Evolutionary conservation across 1,140 invertebrate species (phyloP), one percentile per base, ranked within the genome.

Genomic region (Bombus turneri): DNA sequence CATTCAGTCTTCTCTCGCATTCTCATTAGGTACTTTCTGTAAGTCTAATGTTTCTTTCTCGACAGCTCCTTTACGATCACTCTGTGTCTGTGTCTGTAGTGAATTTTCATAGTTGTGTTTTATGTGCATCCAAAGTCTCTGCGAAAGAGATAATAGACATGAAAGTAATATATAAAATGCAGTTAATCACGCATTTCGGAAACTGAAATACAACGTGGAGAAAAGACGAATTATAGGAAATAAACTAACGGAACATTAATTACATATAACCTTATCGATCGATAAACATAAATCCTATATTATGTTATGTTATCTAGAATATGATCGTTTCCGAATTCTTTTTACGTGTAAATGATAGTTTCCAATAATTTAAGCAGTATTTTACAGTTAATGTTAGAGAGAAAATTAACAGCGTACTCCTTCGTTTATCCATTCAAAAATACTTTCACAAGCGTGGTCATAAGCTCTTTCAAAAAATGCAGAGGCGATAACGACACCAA

Each of bases 111-210:
- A 89, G 0, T 43, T 71, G 22, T 89, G 57, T 41, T 89, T 90
- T 79, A 90, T 90, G 13, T 90, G 43, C n/a, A 28, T 76, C 89
- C 89, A 90, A 13, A 90, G 82, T 31, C 88, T 90, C 88, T 90
- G 39, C 18, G 31, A 59, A 69, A 83, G 74, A n/a, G 1, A 66
- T 34, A 9, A 66, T 66, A 34, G 4, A 62, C 28, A 13, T 53
- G 1, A 53, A 53, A 22, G 18, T 22, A 53, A 53, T 53, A n/a
- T n/a, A n/a, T 62, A 62, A 28, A 62, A n/a, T n/a, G 3, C 25
- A 62, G 3, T 28, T 59, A 28, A 59, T 62, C 28, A n/a, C 25
- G 28, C 10, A 28, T 3, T 62, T n/a, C 10, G 4, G 10, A n/a
- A 59, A 59, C 57, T 57, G 6, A 57, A 59, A 53, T 53, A 53